phyloP scores from a whole-genome alignment of 2,888 invertebrate genomes.

The Melanostoma mellinum region DNA sequence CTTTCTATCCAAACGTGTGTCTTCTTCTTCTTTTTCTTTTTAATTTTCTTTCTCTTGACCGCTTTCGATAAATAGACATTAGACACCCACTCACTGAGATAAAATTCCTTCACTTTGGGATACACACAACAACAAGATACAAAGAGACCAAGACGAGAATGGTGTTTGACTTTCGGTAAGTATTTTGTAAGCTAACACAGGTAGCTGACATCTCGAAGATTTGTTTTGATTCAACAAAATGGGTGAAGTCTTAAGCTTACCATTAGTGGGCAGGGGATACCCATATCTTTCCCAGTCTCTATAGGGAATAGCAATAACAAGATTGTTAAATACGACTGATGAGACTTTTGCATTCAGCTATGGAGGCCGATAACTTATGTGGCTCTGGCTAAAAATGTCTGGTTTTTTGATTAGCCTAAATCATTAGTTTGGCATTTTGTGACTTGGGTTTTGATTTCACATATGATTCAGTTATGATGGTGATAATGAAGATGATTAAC shows the following conservation, averaged over 20 bases:
- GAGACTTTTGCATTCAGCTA: slow-evolving; percentile 42
- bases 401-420: too few species aligned
- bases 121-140: slow-evolving; percentile 12
- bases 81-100: slow-evolving; percentile 25
- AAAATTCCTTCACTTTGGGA: slow-evolving; percentile 9
- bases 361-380: too few species aligned
- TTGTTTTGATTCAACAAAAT: slow-evolving; percentile 71
- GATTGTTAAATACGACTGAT: slow-evolving; percentile 58
- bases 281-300: not conserved
- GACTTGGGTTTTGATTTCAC: too few species aligned
- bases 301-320: slow-evolving; percentile 23
- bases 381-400: too few species aligned
- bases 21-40: not conserved
- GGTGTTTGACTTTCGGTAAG: slow-evolving; percentile 50
- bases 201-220: slow-evolving; percentile 68
- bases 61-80: slow-evolving; percentile 26
- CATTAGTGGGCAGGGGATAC: slow-evolving; percentile 5
- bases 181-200: slow-evolving; percentile 67
- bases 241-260: slow-evolving; percentile 68
- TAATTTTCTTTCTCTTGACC: slow-evolving; percentile 5
- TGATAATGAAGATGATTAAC: too few species aligned
- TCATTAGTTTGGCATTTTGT: too few species aligned
- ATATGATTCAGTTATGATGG: too few species aligned
- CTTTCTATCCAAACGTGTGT: not conserved
- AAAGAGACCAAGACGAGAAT: slow-evolving; percentile 38